Evolutionary conservation across 2,888 invertebrate species (phyloP), one percentile per base, ranked within the genome.

Genomic region (Trichogramma evanescens): DNA sequence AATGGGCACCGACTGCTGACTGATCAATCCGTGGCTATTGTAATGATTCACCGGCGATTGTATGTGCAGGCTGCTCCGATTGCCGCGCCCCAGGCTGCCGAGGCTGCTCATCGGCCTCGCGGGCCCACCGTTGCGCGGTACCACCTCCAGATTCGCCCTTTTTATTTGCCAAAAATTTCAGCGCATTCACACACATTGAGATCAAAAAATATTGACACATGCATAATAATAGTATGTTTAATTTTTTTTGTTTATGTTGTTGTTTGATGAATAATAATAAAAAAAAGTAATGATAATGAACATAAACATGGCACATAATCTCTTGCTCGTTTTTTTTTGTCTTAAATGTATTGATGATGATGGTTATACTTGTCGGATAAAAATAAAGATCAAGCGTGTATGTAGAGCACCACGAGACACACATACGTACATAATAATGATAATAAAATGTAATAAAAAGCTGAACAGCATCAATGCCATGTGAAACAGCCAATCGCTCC

Each of bases 101-200:
- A 76, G 70, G 54, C 74, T 74, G 69, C 77, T 77, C 72, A 77
- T 73, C 50, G 76, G 77, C 45, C 77, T 73, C 51, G 70, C 67
- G 50, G 71, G 73, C 4, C 66, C 68, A 65, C 75, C 74, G 70
- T 74, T 76, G 68, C 77, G 72, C 63, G 77, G 74, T 65, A 77
- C 74, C 70, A 77, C 70, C 69, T 77, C 77, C 75, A 77, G 75
- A 68, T 76, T 13, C 13, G 13, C 13, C 13, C 13, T 13, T 13
- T 13, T 13, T 13, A 13, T 13, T 13, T 13, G 13, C 13, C 13
- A 13, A 13, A 13, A 13, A 13, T 13, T 13, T 13, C 13, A 13
- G 13, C 13, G 13, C 13, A 13, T 13, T 13, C 13, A 13, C 13
- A 13, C 13, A 13, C 13, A 13, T 13, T 13, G 13, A 13, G 13